Evolutionary conservation across 2,113 vertebrate genomes (phyloP), one percentile per base, ranked within the genome.

Genomic region (Dipodomys ordii): DNA sequence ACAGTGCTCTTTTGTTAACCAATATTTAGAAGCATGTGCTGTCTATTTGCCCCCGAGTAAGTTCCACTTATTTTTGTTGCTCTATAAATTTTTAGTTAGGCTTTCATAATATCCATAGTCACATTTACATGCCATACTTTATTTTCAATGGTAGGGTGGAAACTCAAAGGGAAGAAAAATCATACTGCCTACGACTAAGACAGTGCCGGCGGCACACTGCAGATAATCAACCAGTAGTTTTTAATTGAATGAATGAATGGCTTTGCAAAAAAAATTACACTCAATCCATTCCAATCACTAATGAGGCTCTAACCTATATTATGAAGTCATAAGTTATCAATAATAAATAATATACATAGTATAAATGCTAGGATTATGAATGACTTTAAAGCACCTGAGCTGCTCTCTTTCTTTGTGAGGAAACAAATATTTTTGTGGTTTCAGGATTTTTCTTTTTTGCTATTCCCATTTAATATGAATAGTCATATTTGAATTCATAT

Each of bases 211-310:
- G 39, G 12, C 15, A 76, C 62, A 30, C 39, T 39, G 39, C 28
- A 87, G 53, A 69, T 79, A 60, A 25, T 90, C 11, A 88, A 32
- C 7, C 76, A 79, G 28, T 62, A 28, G 28, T 46, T 88, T 90
- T 86, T 67, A 83, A 78, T 83, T 78, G 35, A 93, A 80, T 62
- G 19, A 82, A 62, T 62, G 22, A 84, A 30, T 69, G 64, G 30
- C 65, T 88, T 95, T 65, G 16, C 25, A 74, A 71, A 77, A 77
- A 88, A 60, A 20, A 25, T 4, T 68, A 1, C 2, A 65, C 10
- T 35, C 8, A 62, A 65, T 18, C n/a, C 16, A 64, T 91, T 35
- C 53, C 18, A 5, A 81, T 68, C 88, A 64, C 20, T 87, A 82
- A 44, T 77, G 15, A 91, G 64, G 23, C 72, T 93, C 64, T 90